Evolutionary conservation across 2,888 invertebrate genomes (phyloP), one percentile per base, ranked within the genome.

Genomic region (Ophraella communa): DNA sequence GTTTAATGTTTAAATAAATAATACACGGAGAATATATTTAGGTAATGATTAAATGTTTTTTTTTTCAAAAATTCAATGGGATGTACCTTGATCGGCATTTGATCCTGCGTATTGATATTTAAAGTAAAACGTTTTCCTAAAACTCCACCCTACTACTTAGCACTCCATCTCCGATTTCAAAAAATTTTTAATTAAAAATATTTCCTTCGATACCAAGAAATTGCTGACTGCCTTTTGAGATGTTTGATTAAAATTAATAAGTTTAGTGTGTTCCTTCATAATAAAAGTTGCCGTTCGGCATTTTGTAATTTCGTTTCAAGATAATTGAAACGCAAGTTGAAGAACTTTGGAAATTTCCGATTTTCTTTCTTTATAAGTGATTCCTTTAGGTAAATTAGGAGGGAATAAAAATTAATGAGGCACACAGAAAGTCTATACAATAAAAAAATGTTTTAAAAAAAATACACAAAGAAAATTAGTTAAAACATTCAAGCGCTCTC

Each of bases 181-280:
- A 14, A 11, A 44, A 53, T 52, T 60, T 60, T 60, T 60, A 60
- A 60, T 60, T 60, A 52, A 53, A 60, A 60, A 52, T 44, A 24
- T 52, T 30, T 11, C n/a, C 27, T 39, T 17, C 30, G 49, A 18
- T 14, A 35, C 42, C 52, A 20, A 24, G 44, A 44, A 53, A 14
- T 44, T 53, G 18, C 52, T 17, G 30, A 24, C 51, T 35, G 35
- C 51, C 24, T 53, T 35, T 44, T 27, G 27, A 52, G 52, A 52
- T 60, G 60, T 60, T 60, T 60, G 60, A 60, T 60, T 60, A 60
- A 60, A 64, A 64, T 64, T 63, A 54, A 59, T 64, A 59, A 64
- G 64, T 64, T 54, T 59, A 45, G 39, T 59, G 54, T 54, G n/a
- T n/a, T n/a, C n/a, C n/a, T n/a, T 64, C 39, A 49, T 59, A 49